Percentiles rank a stretch among this genome's conserved stretches.
Evolutionary conservation across 2,888 invertebrate species (phyloP).

Genomic region (Meloe dianella): DNA sequence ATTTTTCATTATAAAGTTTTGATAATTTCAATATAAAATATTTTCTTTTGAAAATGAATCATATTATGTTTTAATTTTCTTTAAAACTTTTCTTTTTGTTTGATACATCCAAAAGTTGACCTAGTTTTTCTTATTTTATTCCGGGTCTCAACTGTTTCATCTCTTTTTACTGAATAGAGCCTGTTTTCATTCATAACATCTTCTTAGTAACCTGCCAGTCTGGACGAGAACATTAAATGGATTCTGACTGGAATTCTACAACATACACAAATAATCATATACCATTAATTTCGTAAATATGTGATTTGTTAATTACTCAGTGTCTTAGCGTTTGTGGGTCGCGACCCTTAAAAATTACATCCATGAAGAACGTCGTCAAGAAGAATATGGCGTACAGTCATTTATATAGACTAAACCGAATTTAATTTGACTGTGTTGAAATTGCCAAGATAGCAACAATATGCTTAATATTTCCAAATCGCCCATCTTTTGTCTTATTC

Average conservation of each 20-base stretch:
- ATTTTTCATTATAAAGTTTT: slow-evolving; percentile 13
- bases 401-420: no score
- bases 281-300: not conserved
- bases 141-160: not conserved
- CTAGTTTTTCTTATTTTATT: slow-evolving; percentile 14
- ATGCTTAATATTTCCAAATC: no score
- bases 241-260: not conserved
- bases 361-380: no score
- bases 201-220: not conserved
- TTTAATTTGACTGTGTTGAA: no score
- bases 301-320: not conserved
- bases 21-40: not conserved
- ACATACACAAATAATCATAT: not conserved
- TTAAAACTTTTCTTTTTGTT: not conserved
- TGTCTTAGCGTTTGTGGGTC: no score
- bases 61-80: slow-evolving; percentile 10
- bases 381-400: no score
- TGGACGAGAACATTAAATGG: slow-evolving; percentile 6
- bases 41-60: not conserved
- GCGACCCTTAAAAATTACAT: no score
- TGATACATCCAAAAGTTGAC: slow-evolving; percentile 13
- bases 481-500: no score
- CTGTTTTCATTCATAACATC: not conserved
- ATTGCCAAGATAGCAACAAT: no score
- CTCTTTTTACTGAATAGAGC: not conserved